Base-by-base conservation (phyloP, 2,888 invertebrate species). In the Sinhomidia bicolor region DNA sequence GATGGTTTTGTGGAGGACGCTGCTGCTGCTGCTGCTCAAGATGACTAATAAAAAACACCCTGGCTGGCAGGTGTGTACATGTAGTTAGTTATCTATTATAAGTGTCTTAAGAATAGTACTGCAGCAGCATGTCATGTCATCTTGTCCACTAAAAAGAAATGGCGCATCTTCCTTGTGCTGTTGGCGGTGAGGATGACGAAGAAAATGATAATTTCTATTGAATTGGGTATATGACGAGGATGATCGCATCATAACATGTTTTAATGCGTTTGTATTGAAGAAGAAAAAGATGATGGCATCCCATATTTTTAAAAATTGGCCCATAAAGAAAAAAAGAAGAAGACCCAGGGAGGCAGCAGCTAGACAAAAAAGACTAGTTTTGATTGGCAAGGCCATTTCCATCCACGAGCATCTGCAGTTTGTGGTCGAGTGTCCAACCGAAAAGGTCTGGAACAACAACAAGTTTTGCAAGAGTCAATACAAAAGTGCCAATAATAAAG, bases 21-120 rank as follows among this genome's bases (percentile, higher is more conserved):
- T 71, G 41, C 9, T 57, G n/a, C n/a, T n/a, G n/a, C n/a, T n/a
- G n/a, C n/a, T n/a, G n/a, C n/a, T n/a, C n/a, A n/a, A n/a, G 76
- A 76, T 51, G 76, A 76, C 76, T 76, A 76, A 76, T 76, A 76
- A 76, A 76, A 74, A 76, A 76, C 76, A 76, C 76, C 76, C 76
- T 71, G 76, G 9, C 14, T 41, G 32, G 76, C 76, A 76, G 76
- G 76, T 76, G 51, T 76, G 76, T 74, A n/a, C n/a, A n/a, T n/a
- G n/a, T n/a, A n/a, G n/a, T 20, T 10, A 41, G 65, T 65, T 14
- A n/a, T 60, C 51, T 51, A 9, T 36, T 36, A 36, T 36, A 23
- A 20, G 5, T 62, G 60, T 62, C 12, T 62, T 62, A 12, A 62
- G 14, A 26, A 20, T 12, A 62, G 26, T 57, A 57, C 57, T 57